Conservation (phyloP, 2,888 invertebrate genomes). For the Endomychus coccineus region DNA sequence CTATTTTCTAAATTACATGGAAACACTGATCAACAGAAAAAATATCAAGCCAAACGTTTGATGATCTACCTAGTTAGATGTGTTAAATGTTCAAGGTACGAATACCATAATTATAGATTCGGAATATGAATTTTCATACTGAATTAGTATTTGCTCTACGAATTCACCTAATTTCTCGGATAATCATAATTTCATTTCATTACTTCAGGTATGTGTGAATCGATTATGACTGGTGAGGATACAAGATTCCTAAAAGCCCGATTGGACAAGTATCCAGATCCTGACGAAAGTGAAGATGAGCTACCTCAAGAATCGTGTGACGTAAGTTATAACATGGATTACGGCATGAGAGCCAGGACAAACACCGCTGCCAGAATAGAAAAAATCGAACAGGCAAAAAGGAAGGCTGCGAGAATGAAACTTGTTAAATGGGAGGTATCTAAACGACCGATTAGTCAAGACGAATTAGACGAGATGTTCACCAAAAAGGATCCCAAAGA, state of each 20-base stretch:
- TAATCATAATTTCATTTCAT: background rate
- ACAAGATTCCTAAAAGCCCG: conserved; percentile 52
- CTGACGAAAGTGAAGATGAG: conserved; percentile 69
- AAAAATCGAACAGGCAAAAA: conserved; percentile 78
- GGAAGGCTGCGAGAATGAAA: conserved; percentile 69
- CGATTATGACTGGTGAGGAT: conserved; percentile 82
- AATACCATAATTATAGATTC: too few species aligned
- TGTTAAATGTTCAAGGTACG: too few species aligned
- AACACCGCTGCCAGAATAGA: conserved; percentile 86
- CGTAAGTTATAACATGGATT: conserved; percentile 62
- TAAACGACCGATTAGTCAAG: conserved; percentile 44
- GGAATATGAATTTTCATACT: too few species aligned
- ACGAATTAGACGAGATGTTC: conserved; percentile 56
- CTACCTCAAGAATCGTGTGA: conserved; percentile 67
- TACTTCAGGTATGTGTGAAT: conserved; percentile 72
- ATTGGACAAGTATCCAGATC: conserved; percentile 62
- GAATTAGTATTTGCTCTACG: too few species aligned
- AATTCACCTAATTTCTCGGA: too few species aligned
- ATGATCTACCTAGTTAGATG: too few species aligned
- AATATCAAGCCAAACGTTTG: too few species aligned
- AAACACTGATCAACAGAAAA: too few species aligned
- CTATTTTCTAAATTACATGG: too few species aligned
- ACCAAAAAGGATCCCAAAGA: conserved; percentile 44
- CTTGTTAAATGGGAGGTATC: conserved; percentile 62
- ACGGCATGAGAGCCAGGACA: conserved; percentile 63